These are phyloP conservation scores for Eclectus roratus DNA, from an alignment of 2,113 vertebrate genomes.

Conservation along the genomic window DNA sequence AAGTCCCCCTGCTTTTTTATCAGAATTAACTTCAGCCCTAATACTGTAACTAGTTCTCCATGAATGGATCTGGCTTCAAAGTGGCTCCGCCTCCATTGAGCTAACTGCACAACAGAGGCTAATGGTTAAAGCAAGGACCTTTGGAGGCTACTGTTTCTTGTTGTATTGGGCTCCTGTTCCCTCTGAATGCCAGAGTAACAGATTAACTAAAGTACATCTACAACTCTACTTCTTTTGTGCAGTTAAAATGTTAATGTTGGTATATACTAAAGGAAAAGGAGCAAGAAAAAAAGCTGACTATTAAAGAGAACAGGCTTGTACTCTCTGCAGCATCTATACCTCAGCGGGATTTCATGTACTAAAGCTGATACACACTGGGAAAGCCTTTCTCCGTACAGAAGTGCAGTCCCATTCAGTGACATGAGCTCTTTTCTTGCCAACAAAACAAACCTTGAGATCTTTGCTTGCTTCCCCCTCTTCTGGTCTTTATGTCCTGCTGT, in stretches of 20 bases:
- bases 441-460: slow-evolving; percentile 64
- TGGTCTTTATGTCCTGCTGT: slow-evolving; percentile 56
- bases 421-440: slow-evolving; percentile 47
- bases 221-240: slow-evolving; percentile 36
- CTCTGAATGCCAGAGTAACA: slow-evolving; percentile 2
- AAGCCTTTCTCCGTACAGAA: slow-evolving; percentile 49
- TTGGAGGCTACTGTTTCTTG: neutral
- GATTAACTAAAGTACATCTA: slow-evolving; percentile 17
- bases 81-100: neutral
- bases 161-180: neutral
- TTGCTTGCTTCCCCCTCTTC: slow-evolving; percentile 54
- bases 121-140: neutral
- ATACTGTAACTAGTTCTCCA: neutral
- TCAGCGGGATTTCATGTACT: slow-evolving; percentile 59
- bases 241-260: slow-evolving; percentile 46
- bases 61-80: neutral
- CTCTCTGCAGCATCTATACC: slow-evolving; percentile 51
- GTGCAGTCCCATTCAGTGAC: slow-evolving; percentile 56
- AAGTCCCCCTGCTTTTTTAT: neutral
- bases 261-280: slow-evolving; percentile 15
- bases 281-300: slow-evolving; percentile 7
- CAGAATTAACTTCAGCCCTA: neutral
- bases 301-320: slow-evolving; percentile 43
- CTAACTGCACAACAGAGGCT: neutral
- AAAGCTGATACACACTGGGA: slow-evolving; percentile 53